Evolutionary conservation across 2,797 vertebrate species (phyloP), one percentile per base, ranked within the genome.

Genomic region (Phoeniculus purpureus): DNA sequence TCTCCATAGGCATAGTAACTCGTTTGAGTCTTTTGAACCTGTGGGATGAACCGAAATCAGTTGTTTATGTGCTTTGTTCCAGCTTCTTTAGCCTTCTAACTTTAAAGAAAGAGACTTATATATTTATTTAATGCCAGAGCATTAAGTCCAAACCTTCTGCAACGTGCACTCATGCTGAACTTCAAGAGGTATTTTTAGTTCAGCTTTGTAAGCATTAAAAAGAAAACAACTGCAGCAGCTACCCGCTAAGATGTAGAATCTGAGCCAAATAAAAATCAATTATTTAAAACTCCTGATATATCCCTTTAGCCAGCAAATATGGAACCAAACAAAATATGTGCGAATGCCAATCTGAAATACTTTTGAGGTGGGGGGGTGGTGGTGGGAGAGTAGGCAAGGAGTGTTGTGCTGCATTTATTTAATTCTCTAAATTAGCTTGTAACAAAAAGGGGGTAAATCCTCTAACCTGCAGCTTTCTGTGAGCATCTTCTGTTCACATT

Each of bases 401-500:
- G 13, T 43, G 6, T 11, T 82, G 4, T 71, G 3, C 4, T n/a
- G 4, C 45, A 31, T 96, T 94, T 90, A n/a, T 81, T 85, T 93
- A 76, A 31, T 82, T 65, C 81, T 81, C 52, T 58, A 78, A 88
- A 60, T 91, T 92, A 80, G 70, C 55, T 84, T 88, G 13, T 54
- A 84, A 68, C 13, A 81, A 92, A 75, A 10, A 56, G 50, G 34
- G 23, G 31, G 60, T 66, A 92, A 95, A 91, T 94, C n/a, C 31
- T 31, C 74, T 77, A 94, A 92, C 50, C 52, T 89, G n/a, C 26
- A 82, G 40, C 78, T 94, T 94, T 37, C 74, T 0, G 1, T 74
- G 13, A 91, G 52, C 61, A 58, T n/a, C n/a, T 82, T 94, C 71
- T 90, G 15, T 88, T 96, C 94, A 81, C 14, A 47, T 65, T 80